Base-by-base conservation (phyloP, 1,140 invertebrate species). In the Calliphora vicina region DNA sequence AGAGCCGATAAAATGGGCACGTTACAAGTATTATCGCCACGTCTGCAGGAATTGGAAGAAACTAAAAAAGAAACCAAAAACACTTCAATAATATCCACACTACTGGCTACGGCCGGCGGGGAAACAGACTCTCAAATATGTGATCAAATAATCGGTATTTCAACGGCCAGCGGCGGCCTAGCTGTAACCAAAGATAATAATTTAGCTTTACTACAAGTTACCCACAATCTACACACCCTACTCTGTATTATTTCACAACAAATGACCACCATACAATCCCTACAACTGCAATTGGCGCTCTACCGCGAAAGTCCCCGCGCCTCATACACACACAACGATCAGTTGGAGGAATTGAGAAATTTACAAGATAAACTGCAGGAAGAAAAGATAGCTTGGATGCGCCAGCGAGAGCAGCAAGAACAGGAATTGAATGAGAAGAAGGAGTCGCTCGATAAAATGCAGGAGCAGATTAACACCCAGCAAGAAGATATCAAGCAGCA, bases 401-500 rank as follows among this genome's bases (percentile, higher is more conserved):
- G 92, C 9, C 92, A 93, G 29, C 92, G 91, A 82, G 92, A 93
- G 84, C 92, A 93, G 82, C 93, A 96, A 87, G 92, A 93, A 82
- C 92, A 92, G 27, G 93, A 95, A 80, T 85, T 97, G 76, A 94
- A 94, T 27, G 94, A 95, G 23, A 93, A 94, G 86, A 92, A 92
- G 81, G 87, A 91, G 0, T 93, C 95, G 80, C 86, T 87, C 67
- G 57, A 86, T 35, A 86, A 87, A 83, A 71, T 90, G 25, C 89
- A 95, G 88, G 94, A 95, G 85, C 93, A 95, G 88, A 87, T 96
- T 15, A 92, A 93, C 15, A 92, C 93, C 13, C 95, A 97, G 85
- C 95, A 97, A 89, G 93, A 94, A 50, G 97, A 98, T 87, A 94
- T 98, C 15, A 94, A 93, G 17, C 95, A 97, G 85, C 97, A 98